Conservation (phyloP, 2,797 vertebrate species). For the Sphaeramia orbicularis region DNA sequence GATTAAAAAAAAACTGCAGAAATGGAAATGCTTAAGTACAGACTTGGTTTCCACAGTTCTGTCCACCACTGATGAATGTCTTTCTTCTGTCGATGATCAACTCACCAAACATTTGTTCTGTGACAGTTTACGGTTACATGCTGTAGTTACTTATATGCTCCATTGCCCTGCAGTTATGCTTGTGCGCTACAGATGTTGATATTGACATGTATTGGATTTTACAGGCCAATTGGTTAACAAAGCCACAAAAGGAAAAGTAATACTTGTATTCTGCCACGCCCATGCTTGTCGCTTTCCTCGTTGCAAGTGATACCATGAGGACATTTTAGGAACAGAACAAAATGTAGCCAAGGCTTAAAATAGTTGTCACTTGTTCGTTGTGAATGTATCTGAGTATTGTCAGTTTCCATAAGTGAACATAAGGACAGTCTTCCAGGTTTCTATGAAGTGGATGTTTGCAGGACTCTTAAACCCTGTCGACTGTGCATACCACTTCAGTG, state of each 20-base stretch:
- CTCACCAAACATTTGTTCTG: not conserved
- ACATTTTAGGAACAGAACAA: not conserved
- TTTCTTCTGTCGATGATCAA: no score
- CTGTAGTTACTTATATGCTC: not conserved
- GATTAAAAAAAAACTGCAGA: no score
- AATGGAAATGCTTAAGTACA: no score
- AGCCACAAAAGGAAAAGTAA: not conserved
- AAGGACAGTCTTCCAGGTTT: conserved; percentile 1
- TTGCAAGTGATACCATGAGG: not conserved
- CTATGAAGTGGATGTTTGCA: conserved; percentile 28
- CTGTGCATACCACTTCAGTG: conserved; percentile 19
- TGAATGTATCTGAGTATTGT: not conserved
- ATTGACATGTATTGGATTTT: conserved; percentile 3
- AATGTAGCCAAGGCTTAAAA: not conserved
- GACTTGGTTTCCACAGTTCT: no score
- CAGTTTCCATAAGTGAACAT: not conserved
- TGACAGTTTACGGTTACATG: not conserved
- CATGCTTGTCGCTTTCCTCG: not conserved
- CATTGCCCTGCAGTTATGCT: conserved; percentile 4
- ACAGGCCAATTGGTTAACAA: not conserved
- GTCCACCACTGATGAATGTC: no score
- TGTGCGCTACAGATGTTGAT: not conserved
- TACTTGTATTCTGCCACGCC: not conserved
- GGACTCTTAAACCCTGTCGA: conserved; percentile 31
- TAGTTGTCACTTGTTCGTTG: not conserved